Evolutionary conservation across 2,888 invertebrate genomes (phyloP).

Genomic region (Melanostoma mellinum): DNA sequence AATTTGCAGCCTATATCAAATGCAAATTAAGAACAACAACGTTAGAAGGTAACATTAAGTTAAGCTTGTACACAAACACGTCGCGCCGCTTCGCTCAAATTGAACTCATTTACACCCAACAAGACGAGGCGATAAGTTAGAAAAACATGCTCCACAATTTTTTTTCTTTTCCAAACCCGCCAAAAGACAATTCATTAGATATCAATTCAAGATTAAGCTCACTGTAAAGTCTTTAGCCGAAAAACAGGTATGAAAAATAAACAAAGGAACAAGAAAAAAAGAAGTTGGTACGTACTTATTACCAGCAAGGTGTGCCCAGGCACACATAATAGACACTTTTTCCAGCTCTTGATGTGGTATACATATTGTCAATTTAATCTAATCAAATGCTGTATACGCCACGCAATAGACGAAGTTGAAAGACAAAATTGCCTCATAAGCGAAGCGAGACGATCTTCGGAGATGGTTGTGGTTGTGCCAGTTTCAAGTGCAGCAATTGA

Average conservation of each 20-base stretch:
- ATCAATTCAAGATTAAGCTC: constrained; percentile 58
- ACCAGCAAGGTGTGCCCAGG: constrained; percentile 54
- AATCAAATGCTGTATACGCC: constrained; percentile 42
- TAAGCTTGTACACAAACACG: neutral
- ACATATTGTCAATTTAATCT: constrained; percentile 68
- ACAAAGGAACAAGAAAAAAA: constrained; percentile 33
- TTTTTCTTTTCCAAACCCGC: constrained; percentile 5
- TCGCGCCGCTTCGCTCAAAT: constrained; percentile 30
- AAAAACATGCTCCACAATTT: constrained; percentile 24
- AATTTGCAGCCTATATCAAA: constrained; percentile 33
- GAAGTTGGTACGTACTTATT: constrained; percentile 33
- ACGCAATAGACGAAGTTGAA: constrained; percentile 36
- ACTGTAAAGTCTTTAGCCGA: constrained; percentile 17
- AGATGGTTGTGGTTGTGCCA: constrained; percentile 39
- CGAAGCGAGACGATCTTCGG: constrained; percentile 44
- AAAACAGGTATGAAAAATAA: constrained; percentile 44
- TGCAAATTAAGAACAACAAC: constrained; percentile 36
- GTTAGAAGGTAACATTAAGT: neutral
- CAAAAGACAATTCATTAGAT: constrained; percentile 69
- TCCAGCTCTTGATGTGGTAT: constrained; percentile 40
- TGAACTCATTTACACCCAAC: constrained; percentile 50
- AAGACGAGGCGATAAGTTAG: neutral
- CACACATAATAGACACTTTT: constrained; percentile 53
- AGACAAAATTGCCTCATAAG: constrained; percentile 47
- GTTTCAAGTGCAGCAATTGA: constrained; percentile 65